Conservation (phyloP, 2,797 vertebrate species). For the Bradypodion pumilum region DNA sequence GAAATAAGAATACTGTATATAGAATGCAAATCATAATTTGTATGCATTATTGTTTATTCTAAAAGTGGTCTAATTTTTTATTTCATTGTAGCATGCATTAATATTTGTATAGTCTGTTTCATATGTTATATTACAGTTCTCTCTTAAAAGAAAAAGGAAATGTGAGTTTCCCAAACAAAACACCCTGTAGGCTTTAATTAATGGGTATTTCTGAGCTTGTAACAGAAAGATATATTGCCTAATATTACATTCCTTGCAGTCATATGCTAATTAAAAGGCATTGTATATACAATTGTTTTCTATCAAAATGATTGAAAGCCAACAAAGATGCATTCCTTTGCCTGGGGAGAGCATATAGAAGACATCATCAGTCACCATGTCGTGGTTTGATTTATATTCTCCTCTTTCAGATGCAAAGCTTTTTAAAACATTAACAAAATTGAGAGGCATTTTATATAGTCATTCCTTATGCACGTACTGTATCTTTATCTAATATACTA, state of each 20-base stretch:
- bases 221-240: slow-evolving; percentile 42
- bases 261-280: slow-evolving; percentile 42
- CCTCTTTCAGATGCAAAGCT: not conserved
- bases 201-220: slow-evolving; percentile 45
- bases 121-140: not conserved
- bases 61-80: not conserved
- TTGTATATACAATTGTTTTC: slow-evolving; percentile 42
- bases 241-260: slow-evolving; percentile 40
- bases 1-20: too few species aligned
- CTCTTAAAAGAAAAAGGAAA: slow-evolving; percentile 18
- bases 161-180: slow-evolving; percentile 27
- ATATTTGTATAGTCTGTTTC: not conserved
- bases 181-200: slow-evolving; percentile 40
- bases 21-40: not conserved
- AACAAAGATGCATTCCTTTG: slow-evolving; percentile 44
- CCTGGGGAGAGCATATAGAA: slow-evolving; percentile 27
- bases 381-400: not conserved
- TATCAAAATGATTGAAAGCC: slow-evolving; percentile 51
- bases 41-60: not conserved
- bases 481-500: slow-evolving; percentile 8
- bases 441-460: slow-evolving; percentile 13
- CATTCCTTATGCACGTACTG: not conserved
- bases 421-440: not conserved
- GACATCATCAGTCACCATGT: slow-evolving; percentile 28
- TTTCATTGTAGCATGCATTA: not conserved